These are phyloP conservation scores for Alauda arvensis DNA, from an alignment of 2,797 vertebrate species.

Conservation along the genomic window DNA sequence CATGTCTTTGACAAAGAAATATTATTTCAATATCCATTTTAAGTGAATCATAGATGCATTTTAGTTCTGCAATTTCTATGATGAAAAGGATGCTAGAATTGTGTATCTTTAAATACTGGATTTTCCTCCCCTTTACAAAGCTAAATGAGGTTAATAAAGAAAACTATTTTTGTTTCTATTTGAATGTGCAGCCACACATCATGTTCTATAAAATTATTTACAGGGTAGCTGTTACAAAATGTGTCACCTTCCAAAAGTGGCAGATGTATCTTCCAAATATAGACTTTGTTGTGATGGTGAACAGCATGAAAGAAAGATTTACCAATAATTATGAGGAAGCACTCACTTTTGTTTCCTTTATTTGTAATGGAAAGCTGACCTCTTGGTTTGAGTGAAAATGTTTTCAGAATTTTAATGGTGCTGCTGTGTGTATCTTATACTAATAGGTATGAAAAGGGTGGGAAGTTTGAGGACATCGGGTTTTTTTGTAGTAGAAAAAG, in stretches of 20 bases:
- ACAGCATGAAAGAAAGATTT: not conserved
- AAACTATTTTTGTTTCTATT: not conserved
- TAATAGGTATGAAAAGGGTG: not conserved
- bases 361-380: not conserved
- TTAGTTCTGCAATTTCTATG: not conserved
- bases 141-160: not conserved
- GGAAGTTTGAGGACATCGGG: not conserved
- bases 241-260: conserved; percentile 5
- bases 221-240: not conserved
- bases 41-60: not conserved
- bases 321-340: not conserved
- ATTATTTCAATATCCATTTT: not conserved
- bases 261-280: conserved; percentile 6
- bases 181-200: not conserved
- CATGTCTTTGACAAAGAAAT: not conserved
- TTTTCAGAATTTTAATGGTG: not conserved
- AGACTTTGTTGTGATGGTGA: not conserved
- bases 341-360: not conserved
- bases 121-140: accelerated
- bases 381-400: not conserved
- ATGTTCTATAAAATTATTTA: not conserved
- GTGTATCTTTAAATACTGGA: not conserved
- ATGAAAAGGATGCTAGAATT: not conserved
- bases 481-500: not conserved
- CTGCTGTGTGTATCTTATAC: not conserved